phyloP scores from a whole-genome alignment of 1,140 invertebrate species.

The Aphelinus atriplicis region DNA sequence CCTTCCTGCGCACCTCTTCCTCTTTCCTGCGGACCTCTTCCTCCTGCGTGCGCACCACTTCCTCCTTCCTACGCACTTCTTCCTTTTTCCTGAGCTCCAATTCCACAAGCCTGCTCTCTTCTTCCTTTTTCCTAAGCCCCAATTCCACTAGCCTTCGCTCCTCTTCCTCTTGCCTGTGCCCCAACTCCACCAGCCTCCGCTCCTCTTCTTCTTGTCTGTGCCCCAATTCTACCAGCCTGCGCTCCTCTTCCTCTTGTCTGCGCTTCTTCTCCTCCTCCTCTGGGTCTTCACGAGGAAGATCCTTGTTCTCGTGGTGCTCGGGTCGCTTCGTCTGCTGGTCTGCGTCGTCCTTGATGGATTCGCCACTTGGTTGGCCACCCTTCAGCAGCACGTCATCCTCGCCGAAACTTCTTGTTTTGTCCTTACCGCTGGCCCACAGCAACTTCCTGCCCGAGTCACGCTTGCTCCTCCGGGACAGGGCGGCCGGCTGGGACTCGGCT shows the following conservation, averaged over 20 bases:
- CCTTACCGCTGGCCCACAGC: slow-evolving; percentile 15
- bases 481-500: neutral
- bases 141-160: neutral
- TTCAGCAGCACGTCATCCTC: slow-evolving; percentile 53
- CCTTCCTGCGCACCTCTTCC: neutral
- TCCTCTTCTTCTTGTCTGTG: neutral
- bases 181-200: neutral
- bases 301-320: neutral
- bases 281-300: neutral
- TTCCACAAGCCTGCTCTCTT: too few relatives aligned
- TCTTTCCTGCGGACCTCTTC: slow-evolving; percentile 2
- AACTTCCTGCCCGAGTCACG: slow-evolving; percentile 26
- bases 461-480: neutral
- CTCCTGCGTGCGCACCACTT: neutral
- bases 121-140: neutral
- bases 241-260: slow-evolving; percentile 9
- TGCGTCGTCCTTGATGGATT: neutral
- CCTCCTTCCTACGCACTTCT: too few relatives aligned
- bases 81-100: too few relatives aligned
- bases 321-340: slow-evolving; percentile 24
- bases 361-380: slow-evolving; percentile 7
- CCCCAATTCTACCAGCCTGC: neutral
- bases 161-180: neutral
- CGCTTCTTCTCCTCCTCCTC: slow-evolving; percentile 26
- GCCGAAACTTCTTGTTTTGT: slow-evolving; percentile 51